phyloP scores from a whole-genome alignment of 2,113 vertebrate species.

The Ciconia boyciana region DNA sequence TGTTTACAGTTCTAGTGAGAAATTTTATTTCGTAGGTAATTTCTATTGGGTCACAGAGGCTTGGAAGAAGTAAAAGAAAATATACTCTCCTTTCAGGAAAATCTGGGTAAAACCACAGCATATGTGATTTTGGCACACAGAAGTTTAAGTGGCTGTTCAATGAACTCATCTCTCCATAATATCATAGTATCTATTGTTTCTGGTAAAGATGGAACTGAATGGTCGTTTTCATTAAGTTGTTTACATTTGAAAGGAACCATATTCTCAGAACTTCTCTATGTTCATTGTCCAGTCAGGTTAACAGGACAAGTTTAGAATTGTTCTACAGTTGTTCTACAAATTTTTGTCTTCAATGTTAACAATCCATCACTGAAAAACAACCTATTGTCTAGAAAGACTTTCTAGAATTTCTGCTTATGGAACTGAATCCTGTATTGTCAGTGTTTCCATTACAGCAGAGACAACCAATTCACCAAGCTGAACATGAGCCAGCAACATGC shows the following conservation, averaged over 20 bases:
- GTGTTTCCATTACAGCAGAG: neutral
- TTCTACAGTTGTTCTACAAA: neutral
- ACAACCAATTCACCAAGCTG: neutral
- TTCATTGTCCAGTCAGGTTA: neutral
- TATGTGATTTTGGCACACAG: rapidly evolving
- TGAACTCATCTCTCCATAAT: neutral
- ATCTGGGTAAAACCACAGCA: neutral
- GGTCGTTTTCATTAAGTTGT: neutral
- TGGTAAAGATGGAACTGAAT: neutral
- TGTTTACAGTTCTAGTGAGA: neutral
- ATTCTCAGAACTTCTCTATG: neutral
- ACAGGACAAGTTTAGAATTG: neutral
- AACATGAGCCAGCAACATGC: neutral
- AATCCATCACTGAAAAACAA: neutral
- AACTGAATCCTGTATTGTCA: neutral
- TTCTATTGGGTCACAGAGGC: neutral
- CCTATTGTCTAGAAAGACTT: neutral
- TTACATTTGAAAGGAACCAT: neutral
- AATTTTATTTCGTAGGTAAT: neutral
- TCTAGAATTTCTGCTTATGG: neutral
- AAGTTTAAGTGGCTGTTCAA: neutral
- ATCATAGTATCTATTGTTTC: neutral
- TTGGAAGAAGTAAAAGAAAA: neutral
- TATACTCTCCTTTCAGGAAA: neutral
- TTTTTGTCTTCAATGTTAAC: neutral